Evolutionary conservation across 2,888 invertebrate genomes (phyloP).

Genomic region (Uropetala carovei): DNA sequence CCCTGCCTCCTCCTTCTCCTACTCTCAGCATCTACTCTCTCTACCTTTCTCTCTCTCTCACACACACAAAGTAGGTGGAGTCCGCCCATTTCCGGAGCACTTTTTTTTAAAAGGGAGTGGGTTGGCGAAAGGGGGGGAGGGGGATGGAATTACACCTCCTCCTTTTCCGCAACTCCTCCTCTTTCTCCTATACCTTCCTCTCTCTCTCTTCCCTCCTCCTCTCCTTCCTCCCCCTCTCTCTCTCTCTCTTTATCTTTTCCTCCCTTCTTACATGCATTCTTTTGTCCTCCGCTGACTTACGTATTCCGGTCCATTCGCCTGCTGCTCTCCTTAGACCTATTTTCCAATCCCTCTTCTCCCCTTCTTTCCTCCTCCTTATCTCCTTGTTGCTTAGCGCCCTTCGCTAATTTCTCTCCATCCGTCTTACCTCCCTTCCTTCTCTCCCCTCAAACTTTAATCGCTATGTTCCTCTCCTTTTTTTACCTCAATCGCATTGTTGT

Average conservation of each 20-base stretch:
- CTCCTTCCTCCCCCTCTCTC: too few relatives aligned
- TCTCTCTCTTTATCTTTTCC: not conserved
- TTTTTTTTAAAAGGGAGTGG: slow-evolving; percentile 2
- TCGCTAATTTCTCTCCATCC: slow-evolving; percentile 34
- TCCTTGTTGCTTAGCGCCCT: not conserved
- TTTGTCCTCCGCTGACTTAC: slow-evolving; percentile 47
- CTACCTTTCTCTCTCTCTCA: not conserved
- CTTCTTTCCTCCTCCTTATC: slow-evolving; percentile 4
- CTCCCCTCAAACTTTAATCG: not conserved
- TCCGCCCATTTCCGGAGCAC: slow-evolving; percentile 63
- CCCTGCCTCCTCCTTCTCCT: too few relatives aligned
- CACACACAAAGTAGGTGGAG: not conserved
- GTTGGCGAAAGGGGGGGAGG: not conserved
- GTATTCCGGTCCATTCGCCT: slow-evolving; percentile 45
- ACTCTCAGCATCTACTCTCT: not conserved
- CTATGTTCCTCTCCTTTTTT: not conserved
- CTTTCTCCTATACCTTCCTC: not conserved
- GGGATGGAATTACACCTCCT: not conserved
- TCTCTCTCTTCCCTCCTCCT: not conserved
- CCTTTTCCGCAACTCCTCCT: not conserved
- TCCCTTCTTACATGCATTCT: slow-evolving; percentile 33
- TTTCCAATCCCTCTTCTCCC: not conserved
- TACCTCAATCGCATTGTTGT: not conserved
- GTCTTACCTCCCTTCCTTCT: not conserved
- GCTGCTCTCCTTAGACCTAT: not conserved